A percentile compares a stretch with the other conserved stretches of the same genome.
Conservation (phyloP, 1,140 invertebrate species). For the Neodiprion fabricii region DNA sequence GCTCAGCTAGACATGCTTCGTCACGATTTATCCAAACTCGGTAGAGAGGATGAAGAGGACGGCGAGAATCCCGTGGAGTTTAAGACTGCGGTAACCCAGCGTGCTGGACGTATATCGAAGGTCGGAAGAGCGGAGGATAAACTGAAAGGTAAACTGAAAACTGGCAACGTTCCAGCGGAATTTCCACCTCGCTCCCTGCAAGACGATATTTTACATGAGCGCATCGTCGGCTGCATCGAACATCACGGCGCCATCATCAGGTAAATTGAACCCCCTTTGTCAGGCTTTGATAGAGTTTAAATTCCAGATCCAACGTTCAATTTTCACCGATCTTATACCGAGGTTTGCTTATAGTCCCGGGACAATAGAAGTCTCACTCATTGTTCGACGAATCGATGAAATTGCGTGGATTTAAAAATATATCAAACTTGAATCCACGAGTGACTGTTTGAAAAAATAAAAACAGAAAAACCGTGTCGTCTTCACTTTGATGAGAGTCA, state of each 20-base stretch:
- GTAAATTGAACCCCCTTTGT: background rate
- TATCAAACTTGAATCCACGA: background rate
- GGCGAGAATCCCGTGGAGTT: background rate
- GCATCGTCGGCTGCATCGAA: constrained; percentile 4
- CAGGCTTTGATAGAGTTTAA: background rate
- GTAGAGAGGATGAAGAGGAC: constrained; percentile 8
- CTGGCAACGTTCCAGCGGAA: background rate
- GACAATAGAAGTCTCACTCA: background rate
- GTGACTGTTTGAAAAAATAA: background rate
- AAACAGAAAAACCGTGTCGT: background rate
- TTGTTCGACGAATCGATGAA: background rate
- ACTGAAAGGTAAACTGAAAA: background rate
- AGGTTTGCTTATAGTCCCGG: background rate
- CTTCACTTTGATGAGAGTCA: background rate
- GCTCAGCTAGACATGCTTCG: constrained; percentile 36
- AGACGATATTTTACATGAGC: constrained; percentile 13
- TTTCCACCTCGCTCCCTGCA: background rate
- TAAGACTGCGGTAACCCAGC: background rate
- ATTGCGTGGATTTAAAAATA: background rate
- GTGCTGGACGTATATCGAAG: background rate
- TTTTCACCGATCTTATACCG: background rate
- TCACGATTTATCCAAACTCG: constrained; percentile 22
- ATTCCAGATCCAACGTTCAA: background rate
- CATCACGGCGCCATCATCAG: constrained; percentile 1
- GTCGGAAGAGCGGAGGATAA: background rate